Percentiles rank a stretch among this genome's conserved stretches.
These are phyloP conservation scores for Tachystola acroxantha DNA, from an alignment of 2,888 invertebrate species.

Conservation along the genomic window DNA sequence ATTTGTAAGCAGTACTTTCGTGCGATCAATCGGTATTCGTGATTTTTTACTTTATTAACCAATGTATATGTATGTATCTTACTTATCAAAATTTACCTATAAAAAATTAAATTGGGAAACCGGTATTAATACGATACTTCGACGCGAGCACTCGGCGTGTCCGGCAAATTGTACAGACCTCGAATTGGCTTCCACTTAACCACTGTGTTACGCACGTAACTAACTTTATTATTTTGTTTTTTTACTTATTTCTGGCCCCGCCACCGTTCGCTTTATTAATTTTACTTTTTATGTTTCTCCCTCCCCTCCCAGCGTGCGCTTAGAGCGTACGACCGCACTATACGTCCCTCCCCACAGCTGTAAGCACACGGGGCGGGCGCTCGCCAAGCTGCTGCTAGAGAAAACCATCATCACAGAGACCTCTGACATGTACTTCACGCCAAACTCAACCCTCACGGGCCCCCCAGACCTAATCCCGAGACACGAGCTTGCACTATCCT, in stretches of 20 bases:
- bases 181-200: conserved; percentile 11
- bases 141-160: no score
- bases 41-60: no score
- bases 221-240: no score
- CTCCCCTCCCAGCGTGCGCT: conserved; percentile 37
- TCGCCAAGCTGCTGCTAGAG: conserved; percentile 49
- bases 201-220: conserved; percentile 42
- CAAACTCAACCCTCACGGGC: conserved; percentile 46
- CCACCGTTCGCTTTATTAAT: conserved; percentile 41
- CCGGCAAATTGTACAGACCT: conserved; percentile 25
- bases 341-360: conserved; percentile 24
- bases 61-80: no score
- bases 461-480: conserved; percentile 60
- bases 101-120: no score
- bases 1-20: no score
- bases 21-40: no score
- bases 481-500: conserved; percentile 19
- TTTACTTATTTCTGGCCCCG: no score
- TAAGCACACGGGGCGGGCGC: conserved; percentile 40
- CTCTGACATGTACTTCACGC: conserved; percentile 54
- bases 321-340: conserved; percentile 42
- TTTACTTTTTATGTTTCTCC: conserved; percentile 38
- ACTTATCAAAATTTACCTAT: no score
- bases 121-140: no score
- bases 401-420: conserved; percentile 36